phyloP scores from a whole-genome alignment of 2,113 vertebrate species.

The Plecturocebus donacophilus region DNA sequence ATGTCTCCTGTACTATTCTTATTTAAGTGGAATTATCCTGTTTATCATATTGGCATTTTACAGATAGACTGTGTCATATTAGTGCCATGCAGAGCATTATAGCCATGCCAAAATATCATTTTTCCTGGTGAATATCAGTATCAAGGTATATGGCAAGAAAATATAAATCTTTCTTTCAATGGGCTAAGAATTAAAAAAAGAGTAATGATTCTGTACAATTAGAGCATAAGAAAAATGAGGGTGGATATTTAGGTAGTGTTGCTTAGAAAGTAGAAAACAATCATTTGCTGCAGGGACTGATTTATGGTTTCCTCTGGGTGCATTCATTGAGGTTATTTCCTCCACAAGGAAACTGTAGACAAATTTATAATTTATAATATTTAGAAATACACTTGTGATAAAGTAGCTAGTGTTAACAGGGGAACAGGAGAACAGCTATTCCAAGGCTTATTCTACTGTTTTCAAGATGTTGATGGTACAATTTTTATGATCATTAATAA shows the following conservation, averaged over 20 bases:
- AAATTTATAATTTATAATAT: constrained; percentile 64
- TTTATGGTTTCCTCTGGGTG: constrained; percentile 51
- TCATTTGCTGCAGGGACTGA: constrained; percentile 53
- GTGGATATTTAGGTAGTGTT: constrained; percentile 68
- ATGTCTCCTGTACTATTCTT: neutral
- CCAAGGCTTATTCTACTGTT: neutral
- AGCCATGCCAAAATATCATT: constrained; percentile 52
- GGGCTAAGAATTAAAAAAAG: constrained; percentile 58
- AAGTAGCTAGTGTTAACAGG: neutral
- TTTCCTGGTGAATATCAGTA: constrained; percentile 46
- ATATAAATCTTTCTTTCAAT: constrained; percentile 69
- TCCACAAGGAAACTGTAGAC: constrained; percentile 63
- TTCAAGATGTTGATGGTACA: neutral
- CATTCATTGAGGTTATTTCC: constrained; percentile 33
- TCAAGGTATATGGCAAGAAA: constrained; percentile 55
- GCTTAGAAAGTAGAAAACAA: constrained; percentile 72
- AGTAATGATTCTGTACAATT: constrained; percentile 60
- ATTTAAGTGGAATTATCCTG: constrained; percentile 58
- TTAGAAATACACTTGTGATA: constrained; percentile 53
- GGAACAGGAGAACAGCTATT: neutral
- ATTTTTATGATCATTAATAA: neutral
- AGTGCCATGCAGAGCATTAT: constrained; percentile 28
- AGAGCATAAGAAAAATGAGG: constrained; percentile 59
- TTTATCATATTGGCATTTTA: constrained; percentile 11
- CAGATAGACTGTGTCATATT: constrained; percentile 9